Percentiles rank a stretch among this genome's conserved stretches.
Evolutionary conservation across 2,113 vertebrate species (phyloP).

Genomic region (Edolisoma coerulescens): DNA sequence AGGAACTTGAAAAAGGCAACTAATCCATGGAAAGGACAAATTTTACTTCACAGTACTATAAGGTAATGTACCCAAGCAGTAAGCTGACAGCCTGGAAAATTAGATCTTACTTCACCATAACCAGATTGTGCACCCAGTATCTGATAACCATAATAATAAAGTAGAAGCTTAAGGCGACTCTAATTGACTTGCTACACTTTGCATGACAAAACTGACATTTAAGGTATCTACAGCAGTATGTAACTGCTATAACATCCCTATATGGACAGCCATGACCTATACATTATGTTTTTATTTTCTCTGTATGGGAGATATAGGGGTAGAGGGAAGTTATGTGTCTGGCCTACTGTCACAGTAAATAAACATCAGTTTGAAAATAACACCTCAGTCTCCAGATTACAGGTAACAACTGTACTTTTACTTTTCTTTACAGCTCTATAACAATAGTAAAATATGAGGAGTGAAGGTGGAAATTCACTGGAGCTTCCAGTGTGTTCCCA

Average conservation of each 20-base stretch:
- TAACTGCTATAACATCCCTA: background rate
- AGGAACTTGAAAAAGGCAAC: background rate
- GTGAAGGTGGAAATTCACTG: background rate
- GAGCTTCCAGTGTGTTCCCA: background rate
- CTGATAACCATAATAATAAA: background rate
- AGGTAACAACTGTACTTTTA: background rate
- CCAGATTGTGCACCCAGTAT: background rate
- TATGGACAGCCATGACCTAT: background rate
- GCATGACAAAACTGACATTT: background rate
- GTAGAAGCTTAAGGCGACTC: background rate
- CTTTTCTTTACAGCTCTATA: background rate
- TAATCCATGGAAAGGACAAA: background rate
- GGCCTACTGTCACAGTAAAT: background rate
- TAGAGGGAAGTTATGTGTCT: background rate
- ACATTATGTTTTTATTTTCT: background rate
- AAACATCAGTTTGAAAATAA: background rate
- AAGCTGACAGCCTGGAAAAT: slow-evolving; percentile 4
- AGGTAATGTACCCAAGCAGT: background rate
- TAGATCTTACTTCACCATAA: background rate
- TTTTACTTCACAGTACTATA: background rate
- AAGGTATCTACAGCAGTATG: background rate
- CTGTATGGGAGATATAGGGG: background rate
- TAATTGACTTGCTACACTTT: background rate
- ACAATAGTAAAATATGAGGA: background rate
- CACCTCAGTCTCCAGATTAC: background rate